These are phyloP conservation scores for Sphecodes monilicornis DNA, from an alignment of 2,888 invertebrate species.

Conservation along the genomic window DNA sequence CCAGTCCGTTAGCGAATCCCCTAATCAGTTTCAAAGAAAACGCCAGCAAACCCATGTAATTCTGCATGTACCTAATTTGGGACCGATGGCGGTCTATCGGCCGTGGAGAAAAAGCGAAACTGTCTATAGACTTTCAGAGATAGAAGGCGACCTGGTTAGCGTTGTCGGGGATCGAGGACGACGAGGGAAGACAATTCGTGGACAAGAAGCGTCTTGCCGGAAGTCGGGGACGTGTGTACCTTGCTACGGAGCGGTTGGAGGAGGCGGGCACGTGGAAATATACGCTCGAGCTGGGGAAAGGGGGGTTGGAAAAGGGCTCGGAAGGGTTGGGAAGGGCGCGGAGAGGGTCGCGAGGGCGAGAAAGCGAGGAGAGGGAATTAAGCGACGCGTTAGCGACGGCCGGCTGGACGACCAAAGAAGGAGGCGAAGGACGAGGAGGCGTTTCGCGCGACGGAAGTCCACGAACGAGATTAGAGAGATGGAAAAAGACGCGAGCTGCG, in stretches of 20 bases:
- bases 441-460: neutral
- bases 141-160: neutral
- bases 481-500: slow-evolving; percentile 20
- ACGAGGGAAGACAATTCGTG: neutral
- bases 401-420: slow-evolving; percentile 14
- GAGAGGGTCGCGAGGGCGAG: neutral
- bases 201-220: slow-evolving; percentile 4
- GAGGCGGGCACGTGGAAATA: slow-evolving; percentile 30
- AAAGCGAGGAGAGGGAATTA: slow-evolving; percentile 30
- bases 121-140: neutral
- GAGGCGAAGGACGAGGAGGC: slow-evolving; percentile 3
- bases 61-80: neutral
- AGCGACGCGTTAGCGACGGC: slow-evolving; percentile 39
- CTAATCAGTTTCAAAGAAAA: neutral
- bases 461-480: slow-evolving; percentile 30
- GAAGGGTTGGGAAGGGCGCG: neutral
- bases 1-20: neutral
- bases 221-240: slow-evolving; percentile 23
- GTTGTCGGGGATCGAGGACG: neutral
- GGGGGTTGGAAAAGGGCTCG: neutral
- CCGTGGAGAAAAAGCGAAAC: neutral
- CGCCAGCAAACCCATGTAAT: neutral
- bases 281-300: slow-evolving; percentile 23
- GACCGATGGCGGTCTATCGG: neutral
- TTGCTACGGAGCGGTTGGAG: slow-evolving; percentile 2